A percentile compares a stretch with the other conserved stretches of the same genome.
Conservation (phyloP, 2,113 vertebrate genomes). For the Malurus melanocephalus region DNA sequence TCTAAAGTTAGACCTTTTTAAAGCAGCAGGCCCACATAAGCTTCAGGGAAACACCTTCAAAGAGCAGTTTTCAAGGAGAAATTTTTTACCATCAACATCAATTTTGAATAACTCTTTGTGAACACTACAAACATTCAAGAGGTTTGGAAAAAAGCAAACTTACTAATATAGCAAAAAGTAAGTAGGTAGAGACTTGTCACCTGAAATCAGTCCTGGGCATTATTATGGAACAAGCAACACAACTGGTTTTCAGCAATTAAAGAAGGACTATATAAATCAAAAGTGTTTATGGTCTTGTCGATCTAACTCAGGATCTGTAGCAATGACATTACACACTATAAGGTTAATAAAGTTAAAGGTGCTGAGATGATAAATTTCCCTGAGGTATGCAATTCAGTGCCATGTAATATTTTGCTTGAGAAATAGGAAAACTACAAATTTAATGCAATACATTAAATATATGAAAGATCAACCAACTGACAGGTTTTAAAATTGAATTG, state of each 20-base stretch:
- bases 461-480: conserved; percentile 8
- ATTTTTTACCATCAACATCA: not conserved
- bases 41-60: not conserved
- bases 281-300: not conserved
- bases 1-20: not conserved
- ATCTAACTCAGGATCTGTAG: not conserved
- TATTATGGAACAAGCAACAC: not conserved
- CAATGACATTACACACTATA: not conserved
- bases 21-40: not conserved
- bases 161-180: not conserved
- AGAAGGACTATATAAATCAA: not conserved
- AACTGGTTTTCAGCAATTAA: not conserved
- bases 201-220: not conserved
- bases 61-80: not conserved
- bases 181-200: not conserved
- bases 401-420: not conserved
- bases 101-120: not conserved
- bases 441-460: not conserved
- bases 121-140: not conserved
- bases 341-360: not conserved
- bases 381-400: not conserved
- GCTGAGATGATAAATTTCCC: not conserved
- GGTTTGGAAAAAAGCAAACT: not conserved
- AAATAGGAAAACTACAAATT: not conserved
- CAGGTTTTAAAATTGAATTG: conserved; percentile 25